Evolutionary conservation across 2,797 vertebrate species (phyloP).

Genomic region (Onychomys torridus): DNA sequence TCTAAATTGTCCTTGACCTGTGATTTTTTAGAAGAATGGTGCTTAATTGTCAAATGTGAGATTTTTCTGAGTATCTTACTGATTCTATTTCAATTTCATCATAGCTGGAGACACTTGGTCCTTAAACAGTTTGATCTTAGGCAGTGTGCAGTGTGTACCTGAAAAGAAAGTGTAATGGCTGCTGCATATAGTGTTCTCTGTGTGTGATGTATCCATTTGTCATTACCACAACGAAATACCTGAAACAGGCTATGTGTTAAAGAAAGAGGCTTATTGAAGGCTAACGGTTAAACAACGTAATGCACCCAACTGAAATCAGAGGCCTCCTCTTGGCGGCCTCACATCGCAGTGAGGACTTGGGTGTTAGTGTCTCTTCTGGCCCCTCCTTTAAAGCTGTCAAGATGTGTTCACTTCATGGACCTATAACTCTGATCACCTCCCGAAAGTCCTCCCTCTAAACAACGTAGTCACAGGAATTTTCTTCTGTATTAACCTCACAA

Average conservation of each 20-base stretch:
- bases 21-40: background rate
- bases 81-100: background rate
- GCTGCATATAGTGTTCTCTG: background rate
- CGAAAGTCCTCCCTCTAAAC: background rate
- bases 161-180: background rate
- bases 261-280: background rate
- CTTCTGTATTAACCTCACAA: background rate
- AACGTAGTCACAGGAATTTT: background rate
- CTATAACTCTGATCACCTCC: background rate
- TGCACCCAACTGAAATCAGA: background rate
- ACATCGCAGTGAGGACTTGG: background rate
- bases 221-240: background rate
- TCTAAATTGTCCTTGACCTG: background rate
- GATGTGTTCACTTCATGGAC: no score
- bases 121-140: background rate
- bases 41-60: background rate
- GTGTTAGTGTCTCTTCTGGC: background rate
- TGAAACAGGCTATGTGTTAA: background rate
- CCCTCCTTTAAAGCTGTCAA: background rate
- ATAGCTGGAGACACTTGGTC: background rate
- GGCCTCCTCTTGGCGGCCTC: no score
- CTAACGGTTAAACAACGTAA: background rate
- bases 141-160: background rate
- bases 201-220: background rate
- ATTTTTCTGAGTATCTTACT: slow-evolving; percentile 2